A percentile compares a stretch with the other conserved stretches of the same genome.
Conservation (phyloP, 1,140 invertebrate species). For the Schmidtea mediterranea region DNA sequence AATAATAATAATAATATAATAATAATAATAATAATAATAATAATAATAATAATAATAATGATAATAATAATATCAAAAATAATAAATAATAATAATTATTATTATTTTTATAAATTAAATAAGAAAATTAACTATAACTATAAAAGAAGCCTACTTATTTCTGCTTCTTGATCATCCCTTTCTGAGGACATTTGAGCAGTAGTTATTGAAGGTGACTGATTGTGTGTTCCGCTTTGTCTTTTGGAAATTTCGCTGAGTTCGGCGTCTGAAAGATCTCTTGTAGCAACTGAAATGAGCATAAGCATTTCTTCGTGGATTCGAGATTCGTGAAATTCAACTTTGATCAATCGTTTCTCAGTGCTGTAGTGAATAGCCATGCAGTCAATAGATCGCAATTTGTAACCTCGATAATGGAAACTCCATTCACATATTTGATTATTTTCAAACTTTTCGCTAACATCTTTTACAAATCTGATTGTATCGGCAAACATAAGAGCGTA, state of each 20-base stretch:
- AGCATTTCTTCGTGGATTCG: constrained; percentile 5
- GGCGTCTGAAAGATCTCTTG: background rate
- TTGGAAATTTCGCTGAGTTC: background rate
- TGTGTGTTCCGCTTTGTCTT: too few relatives aligned
- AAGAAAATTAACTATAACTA: too few relatives aligned
- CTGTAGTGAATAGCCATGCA: constrained; percentile 5
- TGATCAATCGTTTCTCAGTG: constrained; percentile 1
- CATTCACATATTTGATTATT: constrained; percentile 4
- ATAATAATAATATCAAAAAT: too few relatives aligned
- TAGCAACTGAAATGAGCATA: background rate
- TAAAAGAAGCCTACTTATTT: too few relatives aligned
- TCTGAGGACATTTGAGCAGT: too few relatives aligned
- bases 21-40: too few relatives aligned
- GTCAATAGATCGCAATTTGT: background rate
- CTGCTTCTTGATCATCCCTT: too few relatives aligned
- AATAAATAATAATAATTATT: too few relatives aligned
- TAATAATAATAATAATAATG: too few relatives aligned
- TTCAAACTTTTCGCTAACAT: constrained; percentile 3
- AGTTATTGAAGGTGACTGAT: too few relatives aligned
- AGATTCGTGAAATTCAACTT: constrained; percentile 4
- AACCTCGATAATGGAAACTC: constrained; percentile 3
- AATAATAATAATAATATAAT: too few relatives aligned
- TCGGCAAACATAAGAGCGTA: constrained; percentile 3
- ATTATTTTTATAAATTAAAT: too few relatives aligned
- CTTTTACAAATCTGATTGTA: background rate